These are phyloP conservation scores for Heterotis niloticus DNA, from an alignment of 2,113 vertebrate species.

Conservation along the genomic window DNA sequence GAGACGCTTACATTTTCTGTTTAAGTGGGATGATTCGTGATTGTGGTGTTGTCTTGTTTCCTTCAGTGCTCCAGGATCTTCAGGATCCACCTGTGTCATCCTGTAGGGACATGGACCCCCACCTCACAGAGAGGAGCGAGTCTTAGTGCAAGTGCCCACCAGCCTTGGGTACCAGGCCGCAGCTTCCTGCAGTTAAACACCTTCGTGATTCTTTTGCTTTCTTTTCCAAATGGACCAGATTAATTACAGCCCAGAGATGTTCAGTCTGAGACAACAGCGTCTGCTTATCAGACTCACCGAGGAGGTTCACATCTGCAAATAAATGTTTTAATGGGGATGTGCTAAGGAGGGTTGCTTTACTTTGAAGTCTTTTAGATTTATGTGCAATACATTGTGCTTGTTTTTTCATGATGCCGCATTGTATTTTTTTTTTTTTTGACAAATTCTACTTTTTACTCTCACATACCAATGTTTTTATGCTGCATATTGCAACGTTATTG, in stretches of 20 bases:
- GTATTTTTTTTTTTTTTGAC: neutral
- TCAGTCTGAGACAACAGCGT: neutral
- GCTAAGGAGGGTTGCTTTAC: neutral
- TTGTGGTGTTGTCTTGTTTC: slow-evolving; percentile 20
- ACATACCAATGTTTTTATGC: neutral
- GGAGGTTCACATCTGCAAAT: neutral
- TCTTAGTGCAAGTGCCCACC: neutral
- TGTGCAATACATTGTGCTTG: neutral
- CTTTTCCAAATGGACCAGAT: neutral
- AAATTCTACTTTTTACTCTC: neutral
- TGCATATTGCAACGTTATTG: neutral
- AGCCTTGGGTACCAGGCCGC: neutral
- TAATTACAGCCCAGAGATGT: neutral
- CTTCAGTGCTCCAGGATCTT: slow-evolving; percentile 39
- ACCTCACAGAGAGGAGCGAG: neutral
- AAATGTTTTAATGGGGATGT: neutral
- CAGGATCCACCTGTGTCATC: slow-evolving; percentile 55
- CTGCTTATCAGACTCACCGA: neutral
- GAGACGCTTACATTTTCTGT: neutral
- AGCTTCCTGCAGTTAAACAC: neutral
- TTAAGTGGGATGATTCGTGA: slow-evolving; percentile 7
- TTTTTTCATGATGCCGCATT: neutral
- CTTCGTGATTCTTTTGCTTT: neutral
- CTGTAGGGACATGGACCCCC: slow-evolving; percentile 42
- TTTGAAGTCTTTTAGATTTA: neutral